A percentile compares a stretch with the other conserved stretches of the same genome.
Evolutionary conservation across 1,140 invertebrate genomes (phyloP).

Genomic region (Steinernema khuongi): DNA sequence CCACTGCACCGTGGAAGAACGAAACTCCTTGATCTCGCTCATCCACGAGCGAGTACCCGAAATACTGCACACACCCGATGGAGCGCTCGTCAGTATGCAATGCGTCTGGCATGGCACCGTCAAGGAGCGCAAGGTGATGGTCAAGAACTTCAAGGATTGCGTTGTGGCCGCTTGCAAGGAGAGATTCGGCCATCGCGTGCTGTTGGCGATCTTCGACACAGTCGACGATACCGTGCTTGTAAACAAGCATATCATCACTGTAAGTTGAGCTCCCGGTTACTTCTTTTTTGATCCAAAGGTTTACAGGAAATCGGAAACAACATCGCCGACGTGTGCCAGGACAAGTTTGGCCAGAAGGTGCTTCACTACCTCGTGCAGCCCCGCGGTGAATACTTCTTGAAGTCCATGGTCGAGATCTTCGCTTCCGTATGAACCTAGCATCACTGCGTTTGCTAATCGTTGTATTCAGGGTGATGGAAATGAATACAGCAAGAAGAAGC

Average conservation of each 20-base stretch:
- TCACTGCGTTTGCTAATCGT: neutral
- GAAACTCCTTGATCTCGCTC: slow-evolving; percentile 35
- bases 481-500: slow-evolving; percentile 30
- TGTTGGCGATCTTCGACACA: slow-evolving; percentile 78
- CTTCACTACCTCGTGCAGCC: slow-evolving; percentile 77
- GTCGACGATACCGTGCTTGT: slow-evolving; percentile 85
- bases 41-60: slow-evolving; percentile 65
- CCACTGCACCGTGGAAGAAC: slow-evolving; percentile 66
- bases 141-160: slow-evolving; percentile 73
- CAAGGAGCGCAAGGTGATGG: slow-evolving; percentile 65
- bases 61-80: slow-evolving; percentile 76
- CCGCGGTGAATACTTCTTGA: slow-evolving; percentile 62
- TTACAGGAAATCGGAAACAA: slow-evolving; percentile 71
- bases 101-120: slow-evolving; percentile 79
- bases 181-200: slow-evolving; percentile 76
- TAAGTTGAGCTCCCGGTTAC: slow-evolving; percentile 34
- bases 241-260: slow-evolving; percentile 69
- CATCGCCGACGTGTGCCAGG: slow-evolving; percentile 68
- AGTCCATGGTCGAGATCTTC: neutral
- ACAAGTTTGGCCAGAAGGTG: slow-evolving; percentile 66
- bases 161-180: slow-evolving; percentile 73
- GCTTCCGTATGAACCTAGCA: neutral
- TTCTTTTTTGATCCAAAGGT: slow-evolving; percentile 41
- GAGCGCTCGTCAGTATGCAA: slow-evolving; percentile 71
- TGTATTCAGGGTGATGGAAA: slow-evolving; percentile 35